Base-by-base conservation (phyloP, 2,797 vertebrate species). In the Naso thynnoides region DNA sequence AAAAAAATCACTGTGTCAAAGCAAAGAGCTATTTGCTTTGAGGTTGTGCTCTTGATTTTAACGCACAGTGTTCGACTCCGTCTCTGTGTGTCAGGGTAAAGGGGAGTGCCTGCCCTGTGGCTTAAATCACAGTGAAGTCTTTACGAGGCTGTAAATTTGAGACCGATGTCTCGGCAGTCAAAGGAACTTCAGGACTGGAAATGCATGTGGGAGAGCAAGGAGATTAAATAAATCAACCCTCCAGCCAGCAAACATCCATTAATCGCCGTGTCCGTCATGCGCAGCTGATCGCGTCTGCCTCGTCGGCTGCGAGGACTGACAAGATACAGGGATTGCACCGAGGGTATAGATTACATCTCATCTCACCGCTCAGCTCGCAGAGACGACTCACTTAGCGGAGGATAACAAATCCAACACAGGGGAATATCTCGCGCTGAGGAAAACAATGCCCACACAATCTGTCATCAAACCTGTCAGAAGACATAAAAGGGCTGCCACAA, bases 91-190 rank as follows among this genome's bases (percentile, higher is more conserved):
- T 23, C 65, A 52, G 75, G 61, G 76, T 50, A 47, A 63, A 71
- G 61, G 41, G 50, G 62, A 67, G 74, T 19, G 70, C 55, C 59
- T 53, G 59, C 49, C 63, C 80, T 14, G 62, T 11, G 63, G 72
- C 71, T 90, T 94, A 93, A 94, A 95, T 94, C 92, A 94, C 56
- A 16, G 61, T 78, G 87, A 92, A 78, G 73, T 71, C 87, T 93
- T 95, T 94, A 93, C 81, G 82, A 91, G 76, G 86, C 38, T 78
- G 86, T 94, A 95, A 93, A 94, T 94, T 79, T 70, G 72, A 89
- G 83, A 76, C 61, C 14, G 76, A 86, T 81, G 87, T 86, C 93
- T 82, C 73, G 14, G 82, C 79, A 87, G 89, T 80, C 76, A 67
- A 71, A 82, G 67, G 70, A 87, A 90, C 87, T 91, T 92, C 57